phyloP scores from a whole-genome alignment of 1,140 invertebrate species.

The Cherax quadricarinatus region DNA sequence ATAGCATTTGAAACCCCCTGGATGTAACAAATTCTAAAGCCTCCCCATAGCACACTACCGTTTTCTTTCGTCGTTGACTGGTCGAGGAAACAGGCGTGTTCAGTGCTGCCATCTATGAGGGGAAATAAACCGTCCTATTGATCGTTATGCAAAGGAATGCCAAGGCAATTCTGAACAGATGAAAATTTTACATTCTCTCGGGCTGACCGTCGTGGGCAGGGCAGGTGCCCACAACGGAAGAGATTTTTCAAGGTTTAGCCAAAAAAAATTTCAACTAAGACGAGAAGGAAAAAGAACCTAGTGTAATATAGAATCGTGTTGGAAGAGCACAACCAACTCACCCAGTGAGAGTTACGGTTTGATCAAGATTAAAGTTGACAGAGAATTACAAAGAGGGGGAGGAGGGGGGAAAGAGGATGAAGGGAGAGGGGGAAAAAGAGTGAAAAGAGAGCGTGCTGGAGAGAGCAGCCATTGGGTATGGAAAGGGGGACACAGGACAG shows the following conservation, averaged over 20 bases:
- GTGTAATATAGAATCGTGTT: neutral
- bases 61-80: conserved; percentile 17
- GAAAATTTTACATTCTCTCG: conserved; percentile 19
- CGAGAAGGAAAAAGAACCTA: neutral
- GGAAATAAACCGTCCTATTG: conserved; percentile 42
- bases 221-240: neutral
- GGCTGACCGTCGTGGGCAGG: neutral
- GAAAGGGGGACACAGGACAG: neutral
- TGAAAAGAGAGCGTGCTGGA: neutral
- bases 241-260: neutral
- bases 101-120: conserved; percentile 54
- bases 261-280: neutral
- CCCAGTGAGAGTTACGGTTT: conserved; percentile 11
- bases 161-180: conserved; percentile 38
- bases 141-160: conserved; percentile 61
- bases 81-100: neutral
- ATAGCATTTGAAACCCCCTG: no score
- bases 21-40: neutral
- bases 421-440: conserved; percentile 26
- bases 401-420: conserved; percentile 23
- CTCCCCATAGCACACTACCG: neutral
- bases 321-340: neutral
- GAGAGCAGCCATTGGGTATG: neutral
- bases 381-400: conserved; percentile 47
- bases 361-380: conserved; percentile 50